These are phyloP conservation scores for Elachura formosa DNA, from an alignment of 2,113 vertebrate genomes.

Conservation along the genomic window DNA sequence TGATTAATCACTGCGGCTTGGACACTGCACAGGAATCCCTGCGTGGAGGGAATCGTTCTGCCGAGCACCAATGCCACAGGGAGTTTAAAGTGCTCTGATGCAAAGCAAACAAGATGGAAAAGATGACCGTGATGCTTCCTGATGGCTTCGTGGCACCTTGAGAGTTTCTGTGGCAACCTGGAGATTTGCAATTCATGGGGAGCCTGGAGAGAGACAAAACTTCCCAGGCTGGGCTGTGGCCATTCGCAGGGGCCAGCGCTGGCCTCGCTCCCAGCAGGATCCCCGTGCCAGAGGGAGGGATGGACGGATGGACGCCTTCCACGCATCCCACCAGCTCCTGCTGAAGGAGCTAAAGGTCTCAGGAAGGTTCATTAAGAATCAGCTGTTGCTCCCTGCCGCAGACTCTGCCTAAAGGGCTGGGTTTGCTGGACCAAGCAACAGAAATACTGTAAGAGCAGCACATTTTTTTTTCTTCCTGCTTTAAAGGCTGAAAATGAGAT, in stretches of 20 bases:
- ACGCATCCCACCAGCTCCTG: neutral
- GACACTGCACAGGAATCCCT: constrained; percentile 62
- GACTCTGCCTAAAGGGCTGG: neutral
- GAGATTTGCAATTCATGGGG: constrained; percentile 56
- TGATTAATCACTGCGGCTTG: constrained; percentile 73
- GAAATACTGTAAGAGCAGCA: rapidly evolving
- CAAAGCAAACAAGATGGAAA: constrained; percentile 59
- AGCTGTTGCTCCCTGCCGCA: neutral
- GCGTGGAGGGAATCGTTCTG: constrained; percentile 40
- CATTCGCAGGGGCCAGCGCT: constrained; percentile 1
- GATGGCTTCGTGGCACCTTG: constrained; percentile 20
- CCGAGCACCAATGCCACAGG: constrained; percentile 14
- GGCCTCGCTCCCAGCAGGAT: neutral
- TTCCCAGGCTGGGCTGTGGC: constrained; percentile 18
- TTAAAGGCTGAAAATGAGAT: neutral
- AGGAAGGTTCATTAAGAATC: neutral
- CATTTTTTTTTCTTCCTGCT: neutral
- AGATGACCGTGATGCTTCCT: constrained; percentile 55
- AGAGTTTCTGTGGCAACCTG: constrained; percentile 70
- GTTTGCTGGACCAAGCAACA: neutral
- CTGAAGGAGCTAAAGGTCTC: neutral
- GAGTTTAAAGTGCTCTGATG: constrained; percentile 45
- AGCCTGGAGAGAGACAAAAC: constrained; percentile 49
- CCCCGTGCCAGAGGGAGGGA: neutral
- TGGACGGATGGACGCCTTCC: neutral